Evolutionary conservation across 1,140 invertebrate genomes (phyloP).

Genomic region (Calephelis virginiensis): DNA sequence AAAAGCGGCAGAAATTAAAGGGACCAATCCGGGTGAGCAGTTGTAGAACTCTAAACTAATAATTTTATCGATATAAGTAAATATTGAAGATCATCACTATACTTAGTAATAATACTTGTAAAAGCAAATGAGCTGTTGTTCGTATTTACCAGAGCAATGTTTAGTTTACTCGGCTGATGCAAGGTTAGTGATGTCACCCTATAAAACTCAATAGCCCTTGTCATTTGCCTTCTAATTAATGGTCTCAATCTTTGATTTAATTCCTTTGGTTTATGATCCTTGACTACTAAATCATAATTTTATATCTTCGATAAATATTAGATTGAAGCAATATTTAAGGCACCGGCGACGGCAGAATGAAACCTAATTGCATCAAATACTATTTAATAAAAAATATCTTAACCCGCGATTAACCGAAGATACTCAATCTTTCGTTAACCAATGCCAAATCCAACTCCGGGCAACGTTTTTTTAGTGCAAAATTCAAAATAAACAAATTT

Average conservation of each 20-base stretch:
- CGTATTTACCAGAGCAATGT: slow-evolving; percentile 20
- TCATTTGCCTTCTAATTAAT: slow-evolving; percentile 18
- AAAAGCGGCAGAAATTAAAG: too few species aligned
- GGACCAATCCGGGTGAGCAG: too few species aligned
- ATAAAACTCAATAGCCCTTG: slow-evolving; percentile 18
- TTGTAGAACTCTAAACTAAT: too few species aligned
- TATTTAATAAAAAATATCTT: too few species aligned
- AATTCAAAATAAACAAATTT: too few species aligned
- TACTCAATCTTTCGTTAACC: too few species aligned
- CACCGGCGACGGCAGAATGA: too few species aligned
- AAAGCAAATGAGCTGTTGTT: slow-evolving; percentile 27
- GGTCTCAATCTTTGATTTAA: slow-evolving; percentile 13
- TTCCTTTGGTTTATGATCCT: neutral
- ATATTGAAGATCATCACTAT: neutral
- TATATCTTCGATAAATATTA: neutral
- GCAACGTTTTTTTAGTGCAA: too few species aligned
- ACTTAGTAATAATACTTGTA: slow-evolving; percentile 19
- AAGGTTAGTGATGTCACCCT: slow-evolving; percentile 23
- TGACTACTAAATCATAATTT: slow-evolving; percentile 16
- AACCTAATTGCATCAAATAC: too few species aligned
- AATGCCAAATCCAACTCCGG: too few species aligned
- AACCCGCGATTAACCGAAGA: too few species aligned
- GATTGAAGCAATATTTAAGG: neutral
- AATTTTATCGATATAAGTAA: too few species aligned
- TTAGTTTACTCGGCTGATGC: slow-evolving; percentile 17